Evolutionary conservation across 2,113 vertebrate genomes (phyloP), one percentile per base, ranked within the genome.

Genomic region (Tapirus terrestris): DNA sequence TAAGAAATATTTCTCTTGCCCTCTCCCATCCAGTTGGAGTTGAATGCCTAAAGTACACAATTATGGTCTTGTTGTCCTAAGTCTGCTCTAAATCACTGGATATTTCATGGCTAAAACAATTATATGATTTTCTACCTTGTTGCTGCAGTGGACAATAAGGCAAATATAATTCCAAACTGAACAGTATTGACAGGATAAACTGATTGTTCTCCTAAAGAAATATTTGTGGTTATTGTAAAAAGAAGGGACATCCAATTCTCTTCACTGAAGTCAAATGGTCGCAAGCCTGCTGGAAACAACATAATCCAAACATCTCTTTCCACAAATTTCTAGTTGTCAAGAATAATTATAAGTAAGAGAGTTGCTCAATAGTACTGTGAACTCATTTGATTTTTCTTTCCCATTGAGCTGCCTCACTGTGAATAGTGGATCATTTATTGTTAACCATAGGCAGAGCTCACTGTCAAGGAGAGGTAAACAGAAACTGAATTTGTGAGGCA

Each of bases 281-380:
- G 80, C 36, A 96, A 89, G 68, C 56, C 76, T 86, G 16, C 79
- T 89, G 79, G 70, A 93, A 98, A 89, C 27, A 87, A 90, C 45
- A 65, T 31, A 60, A 80, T 53, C 36, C 48, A 79, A 96, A 92
- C 68, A 56, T 93, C 76, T 51, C 10, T 79, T 60, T 63, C 63
- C 10, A 39, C 60, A 96, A 89, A 96, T 96, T 93, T 91, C 68
- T 94, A 51, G 56, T 53, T 96, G 93, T 96, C 94, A 96, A 45
- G 77, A 86, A 76, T 81, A 95, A 94, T 85, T 79, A 45, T 76
- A 96, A 87, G 79, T 48, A 31, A 91, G 45, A 23, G 72, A 68
- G 14, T 85, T 76, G 67, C 43, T 93, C 60, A 58, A 33, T 58
- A 89, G 65, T 36, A 63, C 48, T 3, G 4, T 20, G 67, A 84